Evolutionary conservation across 1,140 invertebrate species (phyloP), one percentile per base, ranked within the genome.

Genomic region (Dreissena rostriformis): DNA sequence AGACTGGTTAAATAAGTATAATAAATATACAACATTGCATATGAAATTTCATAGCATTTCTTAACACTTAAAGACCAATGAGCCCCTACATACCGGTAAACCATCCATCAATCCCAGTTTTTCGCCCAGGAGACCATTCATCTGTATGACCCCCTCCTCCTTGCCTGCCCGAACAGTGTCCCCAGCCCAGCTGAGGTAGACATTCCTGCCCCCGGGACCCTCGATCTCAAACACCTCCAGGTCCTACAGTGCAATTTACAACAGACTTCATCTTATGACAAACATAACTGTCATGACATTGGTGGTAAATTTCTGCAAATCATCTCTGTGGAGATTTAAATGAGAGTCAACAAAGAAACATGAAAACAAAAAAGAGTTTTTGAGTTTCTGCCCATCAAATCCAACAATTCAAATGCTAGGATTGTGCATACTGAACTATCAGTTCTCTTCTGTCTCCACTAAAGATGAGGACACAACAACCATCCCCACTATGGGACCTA

Each of bases 61-160:
- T 39, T 39, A 39, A 39, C 39, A 39, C 39, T 39, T 39, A 39
- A 39, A 39, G 39, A 39, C 39, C 2, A 39, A 39, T 39, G 39
- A 39, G 39, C 39, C 39, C 8, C 29, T 6, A 76, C 65, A 73
- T 77, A 92, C 91, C 86, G 88, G 80, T 61, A 88, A 80, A 29
- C 57, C 63, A 77, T 91, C 85, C 63, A 88, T 86, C 22, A 92
- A 65, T 11, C 89, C 90, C 0, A 91, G 82, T 65, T 91, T 92
- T 4, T 79, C 84, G 6, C 86, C 91, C 86, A 89, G 92, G 14
- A 89, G 68, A 14, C 90, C 89, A 90, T 90, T 91, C 0, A 92
- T 79, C 52, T 88, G 77, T 52, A 91, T 49, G 12, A 67, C 57
- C 17, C 88, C 89, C 49, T 89, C 86, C 7, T 52, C 73, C 39